These are phyloP conservation scores for Panthera leo DNA, from an alignment of 2,113 vertebrate species.

Conservation along the genomic window DNA sequence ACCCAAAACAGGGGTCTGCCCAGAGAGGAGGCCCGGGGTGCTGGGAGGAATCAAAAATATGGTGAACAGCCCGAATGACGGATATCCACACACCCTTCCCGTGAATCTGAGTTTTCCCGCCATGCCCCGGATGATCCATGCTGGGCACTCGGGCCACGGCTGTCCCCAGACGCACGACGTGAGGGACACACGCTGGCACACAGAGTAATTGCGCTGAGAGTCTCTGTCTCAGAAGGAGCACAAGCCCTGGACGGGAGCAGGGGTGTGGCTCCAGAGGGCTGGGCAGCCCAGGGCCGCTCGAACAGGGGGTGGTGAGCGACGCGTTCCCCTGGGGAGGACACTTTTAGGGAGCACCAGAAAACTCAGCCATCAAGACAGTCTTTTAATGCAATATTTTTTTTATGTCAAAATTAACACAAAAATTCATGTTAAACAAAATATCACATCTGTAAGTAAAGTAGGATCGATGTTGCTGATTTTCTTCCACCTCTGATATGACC, in stretches of 20 bases:
- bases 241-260: neutral
- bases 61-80: neutral
- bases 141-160: neutral
- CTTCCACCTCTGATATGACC: neutral
- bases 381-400: neutral
- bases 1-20: neutral
- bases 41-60: no score
- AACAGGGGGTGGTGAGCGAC: neutral
- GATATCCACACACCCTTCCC: neutral
- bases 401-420: neutral
- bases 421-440: neutral
- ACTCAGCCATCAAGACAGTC: neutral
- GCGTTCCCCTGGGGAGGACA: accelerated
- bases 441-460: neutral
- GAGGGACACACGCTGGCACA: neutral
- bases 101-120: neutral
- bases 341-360: neutral
- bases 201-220: neutral
- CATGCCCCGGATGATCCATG: accelerated
- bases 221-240: neutral
- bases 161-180: neutral
- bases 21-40: no score
- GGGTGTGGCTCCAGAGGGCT: neutral
- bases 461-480: neutral
- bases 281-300: neutral